Base-by-base conservation (phyloP, 2,797 vertebrate species). In the Semaprochilodus insignis region DNA sequence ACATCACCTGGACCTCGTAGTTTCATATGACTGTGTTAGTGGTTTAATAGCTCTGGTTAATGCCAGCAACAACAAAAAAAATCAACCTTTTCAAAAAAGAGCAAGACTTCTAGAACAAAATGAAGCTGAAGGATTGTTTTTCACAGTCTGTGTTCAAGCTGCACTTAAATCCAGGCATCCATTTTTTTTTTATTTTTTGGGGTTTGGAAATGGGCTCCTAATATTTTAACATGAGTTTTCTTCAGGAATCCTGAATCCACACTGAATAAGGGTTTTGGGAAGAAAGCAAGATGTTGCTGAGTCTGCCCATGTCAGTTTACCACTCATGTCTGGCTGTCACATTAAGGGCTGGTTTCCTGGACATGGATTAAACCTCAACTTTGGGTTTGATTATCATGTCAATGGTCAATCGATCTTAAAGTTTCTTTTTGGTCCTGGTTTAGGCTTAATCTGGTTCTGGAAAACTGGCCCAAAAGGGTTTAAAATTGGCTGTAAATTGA, bases 1-100 rank as follows among this genome's bases (percentile, higher is more conserved):
- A 36, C 69, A 21, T 60, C 70, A 74, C 76, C 34, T 51, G 40
- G 76, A 74, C 54, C 73, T 59, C 6, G 14, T 51, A 16, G 34
- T 69, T 65, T 65, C 27, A 65, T 8, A 65, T 65, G 62, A 34
- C 7, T 2, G 23, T 65, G 36, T 62, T 23, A 34, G 55, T 63
- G 69, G 78, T 8, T 71, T 51, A 15, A 62, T 62, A 62, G 59
- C 59, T 25, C 59, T 44, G 40, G 40, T 6, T 65, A 34, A 65
- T 34, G 21, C 36, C 69, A 59, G n/a, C 40, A 48, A 62, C 36
- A 44, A 31, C 31, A 72, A 48, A 62, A 4, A 1, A 63, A 54
- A 27, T n/a, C 55, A 27, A 34, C 16, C 62, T 34, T 19, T 17
- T 52, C 59, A 25, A 21, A 34, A n/a, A 54, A 80, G 60, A 60